These are phyloP conservation scores for Sebastes aleutianus DNA, from an alignment of 2,797 vertebrate species.

Conservation along the genomic window DNA sequence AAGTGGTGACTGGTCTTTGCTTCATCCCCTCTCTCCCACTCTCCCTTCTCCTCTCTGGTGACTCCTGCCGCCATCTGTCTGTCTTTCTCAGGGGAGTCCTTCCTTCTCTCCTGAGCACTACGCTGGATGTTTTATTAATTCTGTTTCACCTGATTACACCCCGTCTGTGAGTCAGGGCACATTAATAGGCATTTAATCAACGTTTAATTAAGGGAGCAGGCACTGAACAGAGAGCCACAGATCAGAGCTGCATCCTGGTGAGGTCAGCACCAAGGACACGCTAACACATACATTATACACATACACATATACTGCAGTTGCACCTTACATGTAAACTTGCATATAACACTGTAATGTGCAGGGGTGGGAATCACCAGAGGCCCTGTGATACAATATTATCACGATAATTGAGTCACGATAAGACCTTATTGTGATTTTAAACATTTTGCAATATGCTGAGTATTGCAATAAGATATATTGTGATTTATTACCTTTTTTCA, in stretches of 20 bases:
- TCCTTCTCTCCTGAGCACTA: constrained; percentile 59
- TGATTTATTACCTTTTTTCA: too few species aligned
- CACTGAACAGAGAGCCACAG: constrained; percentile 32
- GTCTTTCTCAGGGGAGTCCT: constrained; percentile 65
- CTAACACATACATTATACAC: background rate
- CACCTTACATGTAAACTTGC: background rate
- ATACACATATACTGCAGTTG: too few species aligned
- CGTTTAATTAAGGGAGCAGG: constrained; percentile 67
- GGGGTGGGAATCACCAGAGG: too few species aligned
- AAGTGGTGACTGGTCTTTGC: constrained; percentile 71
- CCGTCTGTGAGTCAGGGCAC: constrained; percentile 62
- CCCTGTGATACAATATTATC: too few species aligned
- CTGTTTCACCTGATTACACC: constrained; percentile 80
- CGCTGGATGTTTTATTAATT: constrained; percentile 82
- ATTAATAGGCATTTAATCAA: constrained; percentile 85
- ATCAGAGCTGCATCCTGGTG: constrained; percentile 47
- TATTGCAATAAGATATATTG: too few species aligned
- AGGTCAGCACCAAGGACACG: constrained; percentile 50
- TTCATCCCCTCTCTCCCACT: constrained; percentile 60
- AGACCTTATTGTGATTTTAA: rapidly evolving
- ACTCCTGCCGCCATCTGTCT: constrained; percentile 76
- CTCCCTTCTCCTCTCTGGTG: constrained; percentile 52
- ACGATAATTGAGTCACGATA: rapidly evolving
- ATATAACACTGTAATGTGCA: background rate
- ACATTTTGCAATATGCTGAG: too few species aligned